These are phyloP conservation scores for Ichneumon xanthorius DNA, from an alignment of 2,888 invertebrate genomes.

Conservation along the genomic window DNA sequence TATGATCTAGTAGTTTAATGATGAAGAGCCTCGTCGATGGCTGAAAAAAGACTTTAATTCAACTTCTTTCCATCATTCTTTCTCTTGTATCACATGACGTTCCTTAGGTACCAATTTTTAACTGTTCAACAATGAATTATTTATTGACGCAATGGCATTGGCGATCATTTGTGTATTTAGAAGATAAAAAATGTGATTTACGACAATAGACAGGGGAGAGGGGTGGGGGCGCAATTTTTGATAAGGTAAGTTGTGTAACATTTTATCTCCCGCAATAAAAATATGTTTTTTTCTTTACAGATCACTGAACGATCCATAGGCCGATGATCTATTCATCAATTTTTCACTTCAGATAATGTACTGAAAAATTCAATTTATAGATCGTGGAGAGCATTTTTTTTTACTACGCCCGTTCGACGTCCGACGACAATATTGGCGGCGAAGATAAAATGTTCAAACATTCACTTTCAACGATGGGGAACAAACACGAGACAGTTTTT, in stretches of 20 bases:
- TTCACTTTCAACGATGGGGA: background rate
- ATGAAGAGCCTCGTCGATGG: conserved; percentile 32
- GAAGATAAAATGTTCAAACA: background rate
- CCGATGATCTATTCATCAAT: too few species aligned
- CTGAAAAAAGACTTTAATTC: conserved; percentile 45
- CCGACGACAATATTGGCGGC: background rate
- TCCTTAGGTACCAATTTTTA: conserved; percentile 46
- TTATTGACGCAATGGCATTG: conserved; percentile 6
- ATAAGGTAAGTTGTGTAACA: background rate
- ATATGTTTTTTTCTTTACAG: background rate
- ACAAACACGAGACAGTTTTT: background rate
- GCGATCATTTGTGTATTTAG: conserved; percentile 19
- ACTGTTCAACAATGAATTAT: conserved; percentile 27
- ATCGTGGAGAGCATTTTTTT: background rate
- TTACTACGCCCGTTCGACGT: too few species aligned
- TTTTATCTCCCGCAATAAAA: background rate
- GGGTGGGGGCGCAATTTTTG: background rate
- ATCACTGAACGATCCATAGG: background rate
- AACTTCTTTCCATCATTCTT: conserved; percentile 35
- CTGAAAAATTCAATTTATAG: background rate
- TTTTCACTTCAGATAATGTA: background rate
- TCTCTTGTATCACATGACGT: conserved; percentile 56
- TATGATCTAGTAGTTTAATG: conserved; percentile 30
- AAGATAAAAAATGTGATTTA: background rate
- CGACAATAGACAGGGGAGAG: background rate